These are phyloP conservation scores for Eueremaeus valkanovi DNA, from an alignment of 2,888 invertebrate species.

Conservation along the genomic window DNA sequence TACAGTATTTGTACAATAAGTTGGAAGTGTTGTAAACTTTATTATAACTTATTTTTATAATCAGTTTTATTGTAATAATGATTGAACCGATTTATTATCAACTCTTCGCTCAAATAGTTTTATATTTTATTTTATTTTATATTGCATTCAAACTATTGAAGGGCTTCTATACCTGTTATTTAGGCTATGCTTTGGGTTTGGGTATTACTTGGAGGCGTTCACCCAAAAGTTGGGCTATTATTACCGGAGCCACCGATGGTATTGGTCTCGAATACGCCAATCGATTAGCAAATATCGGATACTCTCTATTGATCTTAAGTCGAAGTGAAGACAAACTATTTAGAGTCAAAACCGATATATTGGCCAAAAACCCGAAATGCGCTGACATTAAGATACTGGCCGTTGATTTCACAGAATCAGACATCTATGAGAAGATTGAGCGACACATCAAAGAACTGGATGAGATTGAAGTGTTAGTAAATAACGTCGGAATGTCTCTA, in stretches of 20 bases:
- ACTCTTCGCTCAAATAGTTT: no score
- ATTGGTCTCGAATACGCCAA: conserved; percentile 81
- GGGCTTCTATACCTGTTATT: not conserved
- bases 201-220: not conserved
- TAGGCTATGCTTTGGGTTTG: conserved; percentile 20
- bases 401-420: conserved; percentile 22
- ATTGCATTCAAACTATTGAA: no score
- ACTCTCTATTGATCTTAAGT: conserved; percentile 76
- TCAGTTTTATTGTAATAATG: no score
- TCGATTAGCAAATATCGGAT: conserved; percentile 69
- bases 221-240: conserved; percentile 55
- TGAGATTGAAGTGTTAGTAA: conserved; percentile 51
- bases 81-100: no score
- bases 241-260: conserved; percentile 85
- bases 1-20: no score
- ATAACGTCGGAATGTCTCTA: conserved; percentile 71
- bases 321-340: conserved; percentile 68
- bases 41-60: no score
- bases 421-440: conserved; percentile 24
- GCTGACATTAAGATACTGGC: not conserved
- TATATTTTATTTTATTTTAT: no score
- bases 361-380: not conserved
- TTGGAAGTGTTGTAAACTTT: no score
- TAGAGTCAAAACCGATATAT: conserved; percentile 54
- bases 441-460: not conserved